Base-by-base conservation (phyloP, 2,797 vertebrate genomes). In the Linurgus olivaceus region DNA sequence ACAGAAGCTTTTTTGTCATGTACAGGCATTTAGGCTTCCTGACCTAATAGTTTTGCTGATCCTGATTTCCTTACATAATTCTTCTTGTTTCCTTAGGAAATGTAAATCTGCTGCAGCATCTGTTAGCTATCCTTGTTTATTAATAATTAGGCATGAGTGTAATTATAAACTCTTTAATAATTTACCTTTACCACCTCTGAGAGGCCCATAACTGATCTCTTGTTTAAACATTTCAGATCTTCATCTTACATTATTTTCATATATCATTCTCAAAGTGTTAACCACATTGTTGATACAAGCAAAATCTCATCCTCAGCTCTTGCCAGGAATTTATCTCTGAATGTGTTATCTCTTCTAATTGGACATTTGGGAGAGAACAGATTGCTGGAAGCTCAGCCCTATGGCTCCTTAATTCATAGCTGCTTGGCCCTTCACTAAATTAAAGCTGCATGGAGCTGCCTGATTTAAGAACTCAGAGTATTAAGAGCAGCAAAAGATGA, bases 371-470 rank as follows among this genome's bases (percentile, higher is more conserved):
- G 96, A 94, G 91, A 90, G 79, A 94, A 95, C 94, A 97, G 93
- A 96, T 95, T 97, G 95, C 94, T 95, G 92, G 83, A 94, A 95
- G 95, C 94, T 93, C 92, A 94, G 88, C 86, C 92, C 95, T 96
- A 48, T 65, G 92, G 83, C 86, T 95, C 73, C 73, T 95, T 94
- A 95, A 95, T 96, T 96, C 96, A 96, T 95, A 94, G 94, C 86
- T 96, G 90, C 94, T 95, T 94, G 96, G 95, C 79, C 95, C 92
- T 96, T 94, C 93, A 96, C 92, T 97, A 96, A 96, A 96, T 96
- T 95, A 96, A 97, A 96, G 74, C 94, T 94, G 92, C 86, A 61
- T 79, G 92, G 94, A 97, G 80, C 90, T 94, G 90, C 86, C 93
- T 94, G 88, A 86, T 92, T 95, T 96, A 94, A 95, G 93, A 92